Base-by-base conservation (phyloP, 2,113 vertebrate species). In the Spizaetus ornatus region DNA sequence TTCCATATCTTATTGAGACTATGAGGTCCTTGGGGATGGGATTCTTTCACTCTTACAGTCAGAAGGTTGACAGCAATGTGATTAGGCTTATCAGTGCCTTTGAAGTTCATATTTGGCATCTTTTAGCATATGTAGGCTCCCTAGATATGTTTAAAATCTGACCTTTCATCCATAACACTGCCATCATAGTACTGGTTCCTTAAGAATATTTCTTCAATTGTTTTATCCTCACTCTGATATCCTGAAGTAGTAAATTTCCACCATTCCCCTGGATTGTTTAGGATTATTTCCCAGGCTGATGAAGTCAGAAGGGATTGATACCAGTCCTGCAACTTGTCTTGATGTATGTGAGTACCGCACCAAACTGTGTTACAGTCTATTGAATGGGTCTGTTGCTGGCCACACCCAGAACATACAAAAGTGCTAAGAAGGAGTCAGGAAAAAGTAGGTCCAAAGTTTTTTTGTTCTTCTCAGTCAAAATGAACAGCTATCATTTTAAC, bases 321-420 rank as follows among this genome's bases (percentile, higher is more conserved):
- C 1, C 19, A n/a, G 3, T 52, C 22, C 50, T 79, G 19, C 14
- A 80, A 27, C 6, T 56, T 56, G 18, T 43, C 38, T 70, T 70
- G 32, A 22, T 0, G 0, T 25, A 3, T 38, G 18, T 16, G 10
- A 81, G 13, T 29, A 79, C 21, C 13, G 34, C 13, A 5, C 8
- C 34, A 73, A 38, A 88, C 20, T 21, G 31, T 52, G 21, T 43
- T n/a, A 14, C 34, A 52, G 2, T 25, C 13, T 38, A 10, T 40
- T n/a, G 16, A 34, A 6, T 32, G 10, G 11, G 4, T 40, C 59
- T 61, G 25, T 65, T 88, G 9, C 22, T 88, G 31, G 10, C 22
- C 2, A 5, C 53, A 63, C 16, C 16, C 4, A 4, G 19, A 17
- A 34, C 21, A 7, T 25, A 9, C 3, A 23, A 23, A 80, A 81